Percentiles rank a stretch among this genome's conserved stretches.
Conservation (phyloP, 2,888 invertebrate species). For the Theretra japonica region DNA sequence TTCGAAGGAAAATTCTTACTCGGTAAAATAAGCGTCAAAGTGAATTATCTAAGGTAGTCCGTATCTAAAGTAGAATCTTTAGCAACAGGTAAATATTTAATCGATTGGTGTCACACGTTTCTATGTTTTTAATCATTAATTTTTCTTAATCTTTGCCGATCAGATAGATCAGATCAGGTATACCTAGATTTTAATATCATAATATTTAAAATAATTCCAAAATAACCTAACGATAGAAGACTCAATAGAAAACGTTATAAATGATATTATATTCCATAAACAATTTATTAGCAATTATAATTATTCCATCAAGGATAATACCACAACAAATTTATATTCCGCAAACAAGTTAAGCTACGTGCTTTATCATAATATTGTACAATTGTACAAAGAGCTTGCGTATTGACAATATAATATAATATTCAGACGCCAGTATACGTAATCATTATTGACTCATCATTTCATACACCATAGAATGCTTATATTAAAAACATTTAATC, state of each 20-base stretch:
- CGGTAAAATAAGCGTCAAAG: neutral
- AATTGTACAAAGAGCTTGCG: neutral
- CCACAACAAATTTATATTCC: neutral
- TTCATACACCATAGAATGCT: no score
- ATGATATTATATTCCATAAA: neutral
- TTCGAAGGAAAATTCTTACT: neutral
- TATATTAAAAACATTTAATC: neutral
- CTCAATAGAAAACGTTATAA: neutral
- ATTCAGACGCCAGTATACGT: no score
- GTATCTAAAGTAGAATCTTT: slow-evolving; percentile 5
- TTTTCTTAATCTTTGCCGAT: neutral
- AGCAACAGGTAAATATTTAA: neutral
- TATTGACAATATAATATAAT: no score
- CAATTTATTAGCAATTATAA: neutral
- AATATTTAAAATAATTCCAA: no score
- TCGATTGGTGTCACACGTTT: neutral
- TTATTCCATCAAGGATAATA: neutral
- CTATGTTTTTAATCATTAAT: neutral
- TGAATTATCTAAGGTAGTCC: neutral
- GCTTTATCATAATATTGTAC: neutral
- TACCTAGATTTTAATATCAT: neutral
- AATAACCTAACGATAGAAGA: neutral
- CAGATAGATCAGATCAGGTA: neutral
- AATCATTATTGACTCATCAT: no score
- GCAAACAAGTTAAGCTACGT: neutral